These are phyloP conservation scores for Leptopterna dolabrata DNA, from an alignment of 2,888 invertebrate genomes.

Conservation along the genomic window DNA sequence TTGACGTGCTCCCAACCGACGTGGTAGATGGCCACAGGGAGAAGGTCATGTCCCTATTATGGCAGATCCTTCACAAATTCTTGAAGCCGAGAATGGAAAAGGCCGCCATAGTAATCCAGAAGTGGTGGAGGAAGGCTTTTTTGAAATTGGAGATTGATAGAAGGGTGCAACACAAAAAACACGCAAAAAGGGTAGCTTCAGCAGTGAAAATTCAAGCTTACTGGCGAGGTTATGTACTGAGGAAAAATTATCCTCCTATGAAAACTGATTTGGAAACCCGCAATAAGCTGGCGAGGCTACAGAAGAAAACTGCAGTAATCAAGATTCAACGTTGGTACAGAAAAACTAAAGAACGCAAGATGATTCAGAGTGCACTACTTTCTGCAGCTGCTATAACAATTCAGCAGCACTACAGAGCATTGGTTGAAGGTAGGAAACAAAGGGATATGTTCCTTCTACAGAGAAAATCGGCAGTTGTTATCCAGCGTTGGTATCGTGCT, in stretches of 20 bases:
- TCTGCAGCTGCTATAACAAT: slow-evolving; percentile 31
- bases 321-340: slow-evolving; percentile 66
- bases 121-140: slow-evolving; percentile 64
- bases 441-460: too few species aligned
- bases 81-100: slow-evolving; percentile 60
- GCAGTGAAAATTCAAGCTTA: slow-evolving; percentile 27
- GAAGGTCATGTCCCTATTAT: slow-evolving; percentile 86
- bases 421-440: too few species aligned
- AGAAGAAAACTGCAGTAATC: background rate
- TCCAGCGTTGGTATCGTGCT: too few species aligned
- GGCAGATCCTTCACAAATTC: slow-evolving; percentile 87
- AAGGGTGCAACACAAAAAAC: slow-evolving; percentile 25
- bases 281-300: background rate
- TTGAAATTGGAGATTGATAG: slow-evolving; percentile 30
- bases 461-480: too few species aligned
- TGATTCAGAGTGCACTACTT: slow-evolving; percentile 33
- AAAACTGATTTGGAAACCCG: background rate
- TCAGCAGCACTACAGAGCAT: too few species aligned
- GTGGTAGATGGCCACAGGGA: slow-evolving; percentile 90
- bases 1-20: slow-evolving; percentile 79
- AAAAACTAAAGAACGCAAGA: slow-evolving; percentile 65
- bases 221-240: slow-evolving; percentile 21
- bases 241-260: slow-evolving; percentile 6
- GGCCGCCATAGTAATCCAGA: slow-evolving; percentile 66
- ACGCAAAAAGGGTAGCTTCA: background rate